Evolutionary conservation across 2,888 invertebrate species (phyloP).

Genomic region (Drosophila bunnanda): DNA sequence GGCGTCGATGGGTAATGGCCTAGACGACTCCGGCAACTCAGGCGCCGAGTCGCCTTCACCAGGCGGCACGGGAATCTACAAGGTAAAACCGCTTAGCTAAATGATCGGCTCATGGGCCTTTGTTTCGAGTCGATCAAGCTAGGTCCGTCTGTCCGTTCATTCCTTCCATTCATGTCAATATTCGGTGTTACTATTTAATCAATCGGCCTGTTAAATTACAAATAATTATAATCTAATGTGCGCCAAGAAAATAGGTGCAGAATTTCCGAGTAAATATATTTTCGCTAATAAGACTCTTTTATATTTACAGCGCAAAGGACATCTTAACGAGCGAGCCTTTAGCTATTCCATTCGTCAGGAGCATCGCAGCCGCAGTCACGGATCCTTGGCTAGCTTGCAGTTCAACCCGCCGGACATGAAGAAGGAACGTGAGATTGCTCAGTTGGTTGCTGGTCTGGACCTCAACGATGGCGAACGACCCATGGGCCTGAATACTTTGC

Average conservation of each 20-base stretch:
- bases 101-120: neutral
- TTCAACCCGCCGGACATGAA: conserved; percentile 94
- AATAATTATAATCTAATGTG: no score
- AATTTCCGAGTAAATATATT: neutral
- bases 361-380: conserved; percentile 96
- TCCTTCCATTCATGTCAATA: no score
- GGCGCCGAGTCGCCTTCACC: conserved; percentile 87
- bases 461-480: conserved; percentile 88
- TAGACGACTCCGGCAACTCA: conserved; percentile 85
- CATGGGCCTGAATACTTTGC: conserved; percentile 85
- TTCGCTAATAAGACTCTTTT: neutral
- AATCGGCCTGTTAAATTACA: no score
- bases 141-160: neutral
- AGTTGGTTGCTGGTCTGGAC: conserved; percentile 95
- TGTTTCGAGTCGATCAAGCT: neutral
- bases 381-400: conserved; percentile 95
- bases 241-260: no score
- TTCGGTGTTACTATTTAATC: no score
- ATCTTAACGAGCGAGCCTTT: conserved; percentile 96
- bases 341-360: conserved; percentile 97
- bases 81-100: conserved; percentile 20
- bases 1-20: conserved; percentile 88
- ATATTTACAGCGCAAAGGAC: conserved; percentile 90
- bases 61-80: conserved; percentile 92
- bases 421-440: conserved; percentile 96